These are phyloP conservation scores for Oscheius sp. DNA, from an alignment of 1,140 invertebrate genomes.

Conservation along the genomic window DNA sequence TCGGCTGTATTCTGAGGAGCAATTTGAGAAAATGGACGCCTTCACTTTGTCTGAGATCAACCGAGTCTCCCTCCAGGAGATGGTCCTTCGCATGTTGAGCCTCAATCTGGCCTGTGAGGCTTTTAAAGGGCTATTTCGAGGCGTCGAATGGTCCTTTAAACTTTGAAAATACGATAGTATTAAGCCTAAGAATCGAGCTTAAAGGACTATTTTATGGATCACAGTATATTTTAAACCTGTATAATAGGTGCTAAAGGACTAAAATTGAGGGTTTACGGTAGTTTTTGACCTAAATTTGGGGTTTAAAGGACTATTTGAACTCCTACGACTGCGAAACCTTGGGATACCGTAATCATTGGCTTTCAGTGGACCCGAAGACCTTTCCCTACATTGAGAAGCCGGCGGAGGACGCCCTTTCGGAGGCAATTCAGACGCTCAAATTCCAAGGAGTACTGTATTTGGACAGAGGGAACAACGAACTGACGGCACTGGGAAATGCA, in stretches of 20 bases:
- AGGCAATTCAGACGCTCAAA: conserved; percentile 79
- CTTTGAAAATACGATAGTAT: too few species aligned
- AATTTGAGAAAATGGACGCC: conserved; percentile 75
- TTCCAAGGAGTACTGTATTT: conserved; percentile 69
- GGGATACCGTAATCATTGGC: too few species aligned
- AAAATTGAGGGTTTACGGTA: too few species aligned
- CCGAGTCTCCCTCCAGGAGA: conserved; percentile 83
- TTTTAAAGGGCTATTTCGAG: conserved; percentile 26
- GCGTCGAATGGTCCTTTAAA: too few species aligned
- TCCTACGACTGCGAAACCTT: too few species aligned
- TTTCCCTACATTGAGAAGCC: conserved; percentile 96
- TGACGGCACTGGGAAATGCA: conserved; percentile 85
- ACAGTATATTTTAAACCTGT: conserved; percentile 8
- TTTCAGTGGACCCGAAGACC: conserved; percentile 55
- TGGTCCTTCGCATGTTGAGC: conserved; percentile 88
- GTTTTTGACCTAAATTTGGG: too few species aligned
- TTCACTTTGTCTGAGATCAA: conserved; percentile 86
- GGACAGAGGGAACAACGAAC: conserved; percentile 70
- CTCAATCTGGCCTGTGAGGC: conserved; percentile 76
- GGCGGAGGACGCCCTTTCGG: conserved; percentile 74
- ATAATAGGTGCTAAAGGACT: too few species aligned
- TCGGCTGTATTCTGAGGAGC: conserved; percentile 74
- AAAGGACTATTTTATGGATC: neutral
- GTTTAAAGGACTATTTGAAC: too few species aligned
- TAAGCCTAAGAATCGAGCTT: too few species aligned